Evolutionary conservation across 2,797 vertebrate genomes (phyloP).

Genomic region (Platalea minor): DNA sequence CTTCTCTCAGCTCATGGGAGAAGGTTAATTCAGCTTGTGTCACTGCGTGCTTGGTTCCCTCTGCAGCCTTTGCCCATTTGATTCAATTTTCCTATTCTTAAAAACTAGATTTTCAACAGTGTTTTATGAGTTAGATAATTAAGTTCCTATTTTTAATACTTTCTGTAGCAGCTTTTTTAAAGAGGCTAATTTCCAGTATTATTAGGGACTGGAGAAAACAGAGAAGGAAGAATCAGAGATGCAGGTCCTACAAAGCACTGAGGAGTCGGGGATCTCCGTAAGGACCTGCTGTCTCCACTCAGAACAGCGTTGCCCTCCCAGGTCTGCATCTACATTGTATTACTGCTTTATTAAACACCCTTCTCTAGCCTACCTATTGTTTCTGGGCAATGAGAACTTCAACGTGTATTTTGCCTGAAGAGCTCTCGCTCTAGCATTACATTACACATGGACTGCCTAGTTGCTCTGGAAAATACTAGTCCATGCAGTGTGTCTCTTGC

Average conservation of each 20-base stretch:
- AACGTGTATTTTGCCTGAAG: neutral
- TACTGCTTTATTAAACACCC: neutral
- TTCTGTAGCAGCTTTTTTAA: neutral
- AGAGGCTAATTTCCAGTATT: neutral
- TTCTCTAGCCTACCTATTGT: neutral
- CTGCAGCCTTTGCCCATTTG: neutral
- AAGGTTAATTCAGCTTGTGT: neutral
- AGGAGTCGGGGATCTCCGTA: neutral
- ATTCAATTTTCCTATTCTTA: neutral
- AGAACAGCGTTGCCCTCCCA: neutral
- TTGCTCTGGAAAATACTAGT: neutral
- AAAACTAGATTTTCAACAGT: neutral
- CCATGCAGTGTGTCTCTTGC: neutral
- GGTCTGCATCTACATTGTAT: neutral
- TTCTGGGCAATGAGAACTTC: neutral
- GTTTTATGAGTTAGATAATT: neutral
- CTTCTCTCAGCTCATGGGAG: neutral
- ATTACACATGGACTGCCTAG: neutral
- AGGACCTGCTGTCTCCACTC: neutral
- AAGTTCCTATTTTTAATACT: neutral
- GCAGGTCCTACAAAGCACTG: neutral
- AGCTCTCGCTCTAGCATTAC: neutral
- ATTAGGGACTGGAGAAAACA: neutral
- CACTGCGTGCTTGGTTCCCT: neutral
- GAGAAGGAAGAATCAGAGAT: neutral